Base-by-base conservation (phyloP, 2,797 vertebrate species). In the Acanthis flammea region DNA sequence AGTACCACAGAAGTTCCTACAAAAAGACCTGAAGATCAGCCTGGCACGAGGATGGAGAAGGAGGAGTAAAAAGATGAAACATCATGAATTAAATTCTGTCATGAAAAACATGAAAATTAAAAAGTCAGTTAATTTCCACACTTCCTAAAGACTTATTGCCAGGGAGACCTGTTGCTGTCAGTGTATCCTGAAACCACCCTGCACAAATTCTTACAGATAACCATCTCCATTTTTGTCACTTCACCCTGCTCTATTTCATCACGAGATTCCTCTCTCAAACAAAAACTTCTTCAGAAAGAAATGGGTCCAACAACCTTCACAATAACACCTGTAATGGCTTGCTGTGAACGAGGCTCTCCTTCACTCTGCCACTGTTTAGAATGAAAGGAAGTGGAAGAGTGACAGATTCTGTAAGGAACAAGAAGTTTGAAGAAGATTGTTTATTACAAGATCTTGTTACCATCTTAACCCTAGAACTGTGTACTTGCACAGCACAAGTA, bases 391-490 rank as follows among this genome's bases (percentile, higher is more conserved):
- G 41, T 42, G 66, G n/a, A 71, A 80, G 77, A 66, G 62, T 62
- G 83, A 80, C 60, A 87, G 44, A 55, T 41, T 76, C 48, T 76
- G 47, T 22, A 79, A 82, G 33, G 73, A 92, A 79, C 39, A 53
- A 82, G 74, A 93, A 88, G 81, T 70, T 55, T 78, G 73, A 77
- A 92, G 93, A 76, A 77, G 74, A 89, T 53, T 0, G 0, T 84
- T 93, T 93, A 86, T 72, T 88, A 47, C 42, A 84, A 90, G 74
- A 73, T 84, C 91, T 85, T 81, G 62, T 67, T 85, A 79, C 75
- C 94, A 87, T 48, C 81, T 94, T 82, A 87, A 91, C 86, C 86
- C 84, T 60, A n/a, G 31, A 73, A 93, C 48, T 44, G 55, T 37
- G 58, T 19, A 37, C 78, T 76, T 78, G 71, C 71, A 85, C 71